Evolutionary conservation across 1,140 invertebrate species (phyloP), one percentile per base, ranked within the genome.

Genomic region (Acromyrmex echinatior): DNA sequence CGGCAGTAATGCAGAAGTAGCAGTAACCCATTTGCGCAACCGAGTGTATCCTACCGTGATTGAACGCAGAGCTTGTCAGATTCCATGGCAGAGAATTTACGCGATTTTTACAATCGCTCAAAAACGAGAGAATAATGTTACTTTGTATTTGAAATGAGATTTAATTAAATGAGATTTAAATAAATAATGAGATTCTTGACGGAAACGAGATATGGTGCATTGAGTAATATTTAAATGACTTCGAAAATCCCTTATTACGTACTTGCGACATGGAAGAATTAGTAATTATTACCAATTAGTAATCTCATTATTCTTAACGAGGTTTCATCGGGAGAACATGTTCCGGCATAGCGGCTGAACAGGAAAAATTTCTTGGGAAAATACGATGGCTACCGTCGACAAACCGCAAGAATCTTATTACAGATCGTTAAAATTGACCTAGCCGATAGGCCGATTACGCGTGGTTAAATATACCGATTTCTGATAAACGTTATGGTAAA

Each of bases 11-110:
- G 28, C 1, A 88, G 84, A 91, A 77, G 86, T 88, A 88, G 87
- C 85, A 77, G 86, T 88, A 88, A 89, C 85, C 82, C 86, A 86
- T 39, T 87, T 92, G 87, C 74, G 90, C 87, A 92, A 58, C 90
- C 79, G 74, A 70, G 91, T 86, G 91, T 80, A 92, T 91, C 91
- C 66, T 90, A 91, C 56, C 86, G 76, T 92, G 88, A 87, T 88
- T 21, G 16, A 18, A 16, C 18, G 53, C 18, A 56, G 4, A 58
- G 10, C 70, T 82, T 53, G 49, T 80, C 25, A 73, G 58, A 39
- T 58, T 74, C 28, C 9, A 45, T 25, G 6, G 21, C 31, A 14
- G 6, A 31, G 28, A 49, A 79, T 66, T 18, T 39, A 14, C 3
- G 21, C 6, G n/a, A 77, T 7, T 18, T 21, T 7, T 16, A 31